Evolutionary conservation across 2,888 invertebrate species (phyloP), one percentile per base, ranked within the genome.

Genomic region (Scelioninae gen. 2): DNA sequence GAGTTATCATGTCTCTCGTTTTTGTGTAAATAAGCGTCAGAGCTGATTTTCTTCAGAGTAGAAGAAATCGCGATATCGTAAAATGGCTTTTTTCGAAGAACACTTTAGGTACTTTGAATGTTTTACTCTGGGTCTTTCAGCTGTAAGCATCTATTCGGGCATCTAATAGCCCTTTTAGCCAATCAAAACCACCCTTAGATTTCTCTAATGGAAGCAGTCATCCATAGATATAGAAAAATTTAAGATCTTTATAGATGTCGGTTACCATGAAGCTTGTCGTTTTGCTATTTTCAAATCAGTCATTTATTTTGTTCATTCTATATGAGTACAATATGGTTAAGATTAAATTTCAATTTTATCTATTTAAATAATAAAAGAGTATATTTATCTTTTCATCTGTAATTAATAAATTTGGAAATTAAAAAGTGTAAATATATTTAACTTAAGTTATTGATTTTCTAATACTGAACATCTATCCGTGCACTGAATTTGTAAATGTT

Each of bases 61-160:
- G 31, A 35, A 13, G 52, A 16, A 15, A 65, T 63, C 39, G 55
- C 45, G 73, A 73, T 68, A 68, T 55, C 61, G 52, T 39, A 63
- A 50, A 72, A 73, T 65, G 61, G 61, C 43, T 67, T 67, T 33
- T 43, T 48, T 55, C 35, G 61, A 46, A 55, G 55, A 74, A 68
- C 75, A 74, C 74, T 75, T 74, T 68, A 68, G 67, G 67, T 74
- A 74, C 72, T 75, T 73, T 70, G 64, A 64, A 50, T 52, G 58
- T 37, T 53, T 67, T 43, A 15, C 58, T 53, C 39, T 46, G 52
- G 52, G 57, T 73, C 73, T 71, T 72, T 74, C 57, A 68, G 53
- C 65, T 45, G 16, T 15, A 57, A 16, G 25, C 53, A 18, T 60
- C 57, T 58, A 70, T 73, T 61, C 73, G 58, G 41, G 57, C 60